phyloP scores from a whole-genome alignment of 2,888 invertebrate genomes.

The Dolomedes plantarius region DNA sequence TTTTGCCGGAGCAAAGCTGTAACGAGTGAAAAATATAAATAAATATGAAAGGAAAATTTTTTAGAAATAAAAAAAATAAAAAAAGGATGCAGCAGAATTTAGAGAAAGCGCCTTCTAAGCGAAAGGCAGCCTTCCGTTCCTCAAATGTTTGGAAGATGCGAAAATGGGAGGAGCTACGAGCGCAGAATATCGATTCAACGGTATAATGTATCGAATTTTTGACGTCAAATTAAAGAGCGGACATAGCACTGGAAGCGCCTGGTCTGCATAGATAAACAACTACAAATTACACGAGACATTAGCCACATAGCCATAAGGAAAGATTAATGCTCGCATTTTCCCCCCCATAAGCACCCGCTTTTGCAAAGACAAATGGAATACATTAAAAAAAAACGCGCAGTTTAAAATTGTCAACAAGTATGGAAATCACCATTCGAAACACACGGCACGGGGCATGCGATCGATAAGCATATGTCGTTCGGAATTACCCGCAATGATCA shows the following conservation, averaged over 20 bases:
- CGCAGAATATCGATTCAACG: slow-evolving; percentile 56
- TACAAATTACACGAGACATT: slow-evolving; percentile 68
- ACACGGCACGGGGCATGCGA: slow-evolving; percentile 21
- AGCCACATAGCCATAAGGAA: slow-evolving; percentile 38
- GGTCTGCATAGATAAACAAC: slow-evolving; percentile 65
- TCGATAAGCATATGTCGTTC: slow-evolving; percentile 39
- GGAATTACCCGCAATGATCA: slow-evolving; percentile 33
- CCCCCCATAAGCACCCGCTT: not conserved
- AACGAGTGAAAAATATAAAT: slow-evolving; percentile 65
- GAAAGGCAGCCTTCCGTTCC: slow-evolving; percentile 52
- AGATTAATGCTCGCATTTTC: slow-evolving; percentile 41
- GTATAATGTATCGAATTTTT: slow-evolving; percentile 66
- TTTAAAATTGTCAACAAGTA: slow-evolving; percentile 66
- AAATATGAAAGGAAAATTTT: slow-evolving; percentile 20
- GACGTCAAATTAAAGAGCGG: slow-evolving; percentile 66
- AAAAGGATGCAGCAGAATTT: slow-evolving; percentile 18
- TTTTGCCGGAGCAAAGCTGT: slow-evolving; percentile 45
- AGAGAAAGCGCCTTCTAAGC: slow-evolving; percentile 52
- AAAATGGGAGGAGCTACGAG: slow-evolving; percentile 47
- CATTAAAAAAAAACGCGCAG: slow-evolving; percentile 48
- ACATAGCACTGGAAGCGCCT: slow-evolving; percentile 47
- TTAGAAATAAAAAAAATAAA: slow-evolving; percentile 14
- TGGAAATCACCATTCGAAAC: slow-evolving; percentile 52
- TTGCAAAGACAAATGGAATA: slow-evolving; percentile 51
- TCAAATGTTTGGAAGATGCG: slow-evolving; percentile 65